Base-by-base conservation (phyloP, 2,113 vertebrate species). In the Megaceryle torquata region DNA sequence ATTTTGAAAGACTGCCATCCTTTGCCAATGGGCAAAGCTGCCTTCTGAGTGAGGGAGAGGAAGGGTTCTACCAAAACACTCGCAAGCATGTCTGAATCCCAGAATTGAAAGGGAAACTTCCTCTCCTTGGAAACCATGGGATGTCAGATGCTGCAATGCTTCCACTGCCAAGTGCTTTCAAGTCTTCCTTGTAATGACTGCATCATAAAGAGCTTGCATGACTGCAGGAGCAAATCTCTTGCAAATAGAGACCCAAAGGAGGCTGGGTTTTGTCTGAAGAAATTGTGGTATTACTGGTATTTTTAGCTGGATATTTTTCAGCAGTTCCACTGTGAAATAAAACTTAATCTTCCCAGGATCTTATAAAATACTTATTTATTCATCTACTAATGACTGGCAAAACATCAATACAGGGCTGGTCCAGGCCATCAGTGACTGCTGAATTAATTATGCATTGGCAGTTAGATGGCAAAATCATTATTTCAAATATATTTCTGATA, bases 311-410 rank as follows among this genome's bases (percentile, higher is more conserved):
- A 15, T 61, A 2, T 80, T 25, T 69, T 82, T 63, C 50, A 77
- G 28, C 29, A 33, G 16, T 93, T 83, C 43, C 2, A 13, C 46
- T 80, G 53, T 71, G 89, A 84, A 71, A 67, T 68, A 81, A 67
- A 91, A 74, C 22, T 33, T 69, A 53, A 69, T 92, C 54, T 92
- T 85, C 37, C 31, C 6, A 2, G 69, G 31, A 44, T 68, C n/a
- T 88, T 88, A 64, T 86, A 35, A 94, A 89, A 65, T 82, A 81
- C 37, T 88, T 79, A 78, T 50, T 90, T 90, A 56, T 67, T 95
- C 16, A 20, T 41, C 21, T 72, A 4, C 53, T 90, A 39, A 71
- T 57, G 83, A 28, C 44, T 69, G 57, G 22, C 8, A 4, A 83
- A 94, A 50, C 31, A 14, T 51, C 68, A 81, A 8, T 6, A 5